These are phyloP conservation scores for Phylloscopus whistleri DNA, from an alignment of 2,113 vertebrate species.

Conservation along the genomic window DNA sequence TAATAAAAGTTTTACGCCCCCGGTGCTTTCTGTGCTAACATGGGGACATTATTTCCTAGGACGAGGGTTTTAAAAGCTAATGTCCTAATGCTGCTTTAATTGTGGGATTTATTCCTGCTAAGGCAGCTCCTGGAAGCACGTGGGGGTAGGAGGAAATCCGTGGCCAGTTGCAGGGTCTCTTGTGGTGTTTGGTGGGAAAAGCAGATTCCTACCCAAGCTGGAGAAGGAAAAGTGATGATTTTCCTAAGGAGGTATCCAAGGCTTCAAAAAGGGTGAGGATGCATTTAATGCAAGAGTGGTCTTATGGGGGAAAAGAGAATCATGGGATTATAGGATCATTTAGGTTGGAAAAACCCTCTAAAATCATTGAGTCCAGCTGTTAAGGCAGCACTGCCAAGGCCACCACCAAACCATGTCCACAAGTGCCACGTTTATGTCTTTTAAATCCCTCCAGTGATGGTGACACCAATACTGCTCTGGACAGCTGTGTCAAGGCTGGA, in stretches of 20 bases:
- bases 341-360: neutral
- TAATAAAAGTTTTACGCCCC: constrained; percentile 57
- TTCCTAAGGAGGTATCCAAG: neutral
- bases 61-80: constrained; percentile 53
- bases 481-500: neutral
- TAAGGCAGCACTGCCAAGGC: neutral
- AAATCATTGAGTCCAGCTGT: neutral
- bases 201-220: neutral
- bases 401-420: neutral
- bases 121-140: neutral
- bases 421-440: accelerated
- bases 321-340: neutral
- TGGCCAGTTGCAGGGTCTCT: accelerated
- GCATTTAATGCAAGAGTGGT: neutral
- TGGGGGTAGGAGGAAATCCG: neutral
- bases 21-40: neutral
- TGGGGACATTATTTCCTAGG: constrained; percentile 7
- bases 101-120: constrained; percentile 43
- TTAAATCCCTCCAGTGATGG: neutral
- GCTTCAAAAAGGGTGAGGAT: neutral
- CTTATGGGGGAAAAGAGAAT: neutral
- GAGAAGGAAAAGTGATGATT: neutral
- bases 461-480: neutral
- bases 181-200: neutral
- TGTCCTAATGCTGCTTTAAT: constrained; percentile 61